Conservation (phyloP, 2,888 invertebrate genomes). For the Chrysina gloriosa region DNA sequence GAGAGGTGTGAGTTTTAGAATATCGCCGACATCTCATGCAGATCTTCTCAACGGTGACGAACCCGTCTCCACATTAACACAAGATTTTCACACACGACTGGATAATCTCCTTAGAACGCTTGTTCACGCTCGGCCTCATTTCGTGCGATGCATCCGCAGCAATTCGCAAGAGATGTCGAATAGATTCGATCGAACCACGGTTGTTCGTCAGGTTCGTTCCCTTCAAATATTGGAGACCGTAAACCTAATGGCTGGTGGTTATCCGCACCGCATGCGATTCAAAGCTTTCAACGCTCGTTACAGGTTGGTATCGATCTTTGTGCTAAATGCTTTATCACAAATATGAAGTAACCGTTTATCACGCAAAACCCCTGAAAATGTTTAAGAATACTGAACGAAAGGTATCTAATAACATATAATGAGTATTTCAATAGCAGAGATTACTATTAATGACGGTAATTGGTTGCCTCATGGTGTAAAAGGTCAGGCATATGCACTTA, state of each 20-base stretch:
- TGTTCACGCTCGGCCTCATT: constrained; percentile 94
- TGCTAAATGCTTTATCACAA: too few species aligned
- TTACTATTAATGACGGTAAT: neutral
- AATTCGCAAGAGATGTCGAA: constrained; percentile 85
- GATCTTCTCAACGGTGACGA: constrained; percentile 86
- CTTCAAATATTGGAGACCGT: constrained; percentile 91
- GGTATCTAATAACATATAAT: neutral
- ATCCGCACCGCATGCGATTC: constrained; percentile 94
- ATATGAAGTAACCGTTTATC: too few species aligned
- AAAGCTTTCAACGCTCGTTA: constrained; percentile 91
- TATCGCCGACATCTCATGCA: constrained; percentile 89
- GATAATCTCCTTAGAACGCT: constrained; percentile 92
- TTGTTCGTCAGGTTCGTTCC: constrained; percentile 89
- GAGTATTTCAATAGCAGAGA: neutral
- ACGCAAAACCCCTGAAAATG: neutral
- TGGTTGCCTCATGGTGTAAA: neutral
- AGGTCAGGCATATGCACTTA: neutral
- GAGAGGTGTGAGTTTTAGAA: constrained; percentile 84
- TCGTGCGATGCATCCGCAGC: constrained; percentile 92
- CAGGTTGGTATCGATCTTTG: too few species aligned
- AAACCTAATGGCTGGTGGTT: constrained; percentile 94
- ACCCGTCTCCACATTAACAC: constrained; percentile 89
- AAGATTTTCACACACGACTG: constrained; percentile 94
- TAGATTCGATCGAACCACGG: constrained; percentile 84
- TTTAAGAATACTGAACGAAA: neutral